A percentile compares a stretch with the other conserved stretches of the same genome.
Conservation (phyloP, 1,140 invertebrate genomes). For the Kradibia gibbosae region DNA sequence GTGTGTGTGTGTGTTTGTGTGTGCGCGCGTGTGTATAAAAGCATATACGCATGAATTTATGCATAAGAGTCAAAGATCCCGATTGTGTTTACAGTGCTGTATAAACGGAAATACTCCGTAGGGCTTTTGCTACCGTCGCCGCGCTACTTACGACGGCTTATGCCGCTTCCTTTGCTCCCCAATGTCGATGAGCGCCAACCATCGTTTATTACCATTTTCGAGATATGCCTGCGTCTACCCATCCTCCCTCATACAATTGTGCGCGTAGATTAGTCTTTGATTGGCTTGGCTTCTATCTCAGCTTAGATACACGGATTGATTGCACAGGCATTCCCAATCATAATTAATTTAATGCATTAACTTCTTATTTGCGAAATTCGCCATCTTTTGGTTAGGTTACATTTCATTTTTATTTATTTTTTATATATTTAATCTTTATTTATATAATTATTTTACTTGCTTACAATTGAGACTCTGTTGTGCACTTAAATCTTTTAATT, state of each 20-base stretch:
- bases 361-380: not conserved
- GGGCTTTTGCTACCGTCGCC: not conserved
- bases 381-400: too few relatives aligned
- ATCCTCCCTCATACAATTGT: too few relatives aligned
- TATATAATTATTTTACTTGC: too few relatives aligned
- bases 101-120: conserved; percentile 22
- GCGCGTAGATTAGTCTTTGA: conserved; percentile 9
- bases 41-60: not conserved
- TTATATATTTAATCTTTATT: too few relatives aligned
- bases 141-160: conserved; percentile 24
- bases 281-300: conserved; percentile 5
- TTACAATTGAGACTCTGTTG: too few relatives aligned
- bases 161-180: conserved; percentile 8
- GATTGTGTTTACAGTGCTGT: conserved; percentile 44
- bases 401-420: too few relatives aligned
- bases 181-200: not conserved
- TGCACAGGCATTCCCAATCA: not conserved
- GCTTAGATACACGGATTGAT: not conserved
- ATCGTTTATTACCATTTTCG: conserved; percentile 35
- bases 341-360: not conserved
- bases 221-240: not conserved
- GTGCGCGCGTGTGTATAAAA: too few relatives aligned
- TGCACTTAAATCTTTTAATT: too few relatives aligned
- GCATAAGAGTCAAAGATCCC: not conserved
- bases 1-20: too few relatives aligned